A percentile compares a stretch with the other conserved stretches of the same genome.
Evolutionary conservation across 2,113 vertebrate genomes (phyloP).

Genomic region (Sander vitreus): DNA sequence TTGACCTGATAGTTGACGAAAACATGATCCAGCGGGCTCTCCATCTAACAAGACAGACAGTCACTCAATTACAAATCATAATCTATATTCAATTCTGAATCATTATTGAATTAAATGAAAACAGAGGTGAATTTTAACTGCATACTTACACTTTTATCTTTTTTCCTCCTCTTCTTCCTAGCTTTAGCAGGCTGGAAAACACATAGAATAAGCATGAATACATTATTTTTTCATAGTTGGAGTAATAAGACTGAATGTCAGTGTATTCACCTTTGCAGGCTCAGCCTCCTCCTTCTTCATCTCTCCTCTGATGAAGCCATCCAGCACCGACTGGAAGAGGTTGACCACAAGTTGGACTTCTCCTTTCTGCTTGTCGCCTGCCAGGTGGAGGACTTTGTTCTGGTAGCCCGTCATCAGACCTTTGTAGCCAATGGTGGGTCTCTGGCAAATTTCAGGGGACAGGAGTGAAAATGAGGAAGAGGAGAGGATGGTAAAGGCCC

Average conservation of each 20-base stretch:
- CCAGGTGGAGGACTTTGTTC: slow-evolving; percentile 90
- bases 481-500: not conserved
- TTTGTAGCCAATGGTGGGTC: slow-evolving; percentile 93
- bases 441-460: slow-evolving; percentile 77
- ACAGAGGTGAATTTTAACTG: not conserved
- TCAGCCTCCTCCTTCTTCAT: slow-evolving; percentile 92
- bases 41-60: slow-evolving; percentile 80
- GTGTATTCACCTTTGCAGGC: slow-evolving; percentile 84
- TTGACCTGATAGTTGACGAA: slow-evolving; percentile 95
- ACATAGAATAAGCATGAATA: slow-evolving; percentile 2
- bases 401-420: slow-evolving; percentile 94
- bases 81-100: not conserved
- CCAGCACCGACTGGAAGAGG: slow-evolving; percentile 95
- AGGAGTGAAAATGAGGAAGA: slow-evolving; percentile 18
- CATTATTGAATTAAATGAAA: not conserved
- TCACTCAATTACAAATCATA: slow-evolving; percentile 12
- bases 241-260: not conserved
- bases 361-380: slow-evolving; percentile 87
- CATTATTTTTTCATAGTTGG: not conserved
- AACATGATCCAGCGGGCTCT: slow-evolving; percentile 91
- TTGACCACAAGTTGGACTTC: slow-evolving; percentile 96
- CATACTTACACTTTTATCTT: slow-evolving; percentile 91
- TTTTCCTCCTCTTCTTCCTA: slow-evolving; percentile 95
- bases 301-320: slow-evolving; percentile 94
- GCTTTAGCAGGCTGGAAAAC: slow-evolving; percentile 89